Base-by-base conservation (phyloP, 2,888 invertebrate species). In the Brachycybe producta region DNA sequence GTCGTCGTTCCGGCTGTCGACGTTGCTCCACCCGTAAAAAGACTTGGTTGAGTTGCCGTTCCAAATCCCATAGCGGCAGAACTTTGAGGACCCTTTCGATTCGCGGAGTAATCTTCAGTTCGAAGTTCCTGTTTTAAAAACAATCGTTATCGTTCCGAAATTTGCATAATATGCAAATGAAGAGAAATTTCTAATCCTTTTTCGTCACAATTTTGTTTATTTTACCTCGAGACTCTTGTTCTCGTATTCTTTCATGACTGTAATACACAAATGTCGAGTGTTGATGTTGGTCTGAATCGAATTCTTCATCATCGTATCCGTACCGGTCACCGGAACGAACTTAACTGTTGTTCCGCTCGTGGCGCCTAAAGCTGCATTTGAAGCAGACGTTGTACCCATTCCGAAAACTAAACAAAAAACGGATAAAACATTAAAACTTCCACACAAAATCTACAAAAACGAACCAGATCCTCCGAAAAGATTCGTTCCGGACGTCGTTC, bases 241-340 rank as follows among this genome's bases (percentile, higher is more conserved):
- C 63, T 97, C 95, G 65, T 97, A 99, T 64, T 97, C 94, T 71
- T 94, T 92, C 98, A 98, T 98, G 52, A 90, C 90, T 0, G 92
- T 92, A 54, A 98, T 95, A 66, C 95, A 95, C 64, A 94, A 87
- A 65, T 94, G 91, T 60, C 88, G 82, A 0, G 94, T 97, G 60
- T 79, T 86, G 57, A 98, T 90, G 56, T 76, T 85, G 62, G 80
- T 82, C 2, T 84, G 78, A 2, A 79, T 75, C 0, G 91, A 90
- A 56, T 82, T 81, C 68, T 94, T 94, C 61, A 88, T 77, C 70
- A 94, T 80, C 0, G 90, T 84, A 63, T 98, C 98, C 0, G 82
- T 84, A 2, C 91, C 90, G 26, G 82, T 65, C 1, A 85, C 80
- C 0, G 90, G 84, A 58, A 76, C 79, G 68, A 91, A 95, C 65